Conservation (phyloP, 2,888 invertebrate species). For the Dioctria linearis region DNA sequence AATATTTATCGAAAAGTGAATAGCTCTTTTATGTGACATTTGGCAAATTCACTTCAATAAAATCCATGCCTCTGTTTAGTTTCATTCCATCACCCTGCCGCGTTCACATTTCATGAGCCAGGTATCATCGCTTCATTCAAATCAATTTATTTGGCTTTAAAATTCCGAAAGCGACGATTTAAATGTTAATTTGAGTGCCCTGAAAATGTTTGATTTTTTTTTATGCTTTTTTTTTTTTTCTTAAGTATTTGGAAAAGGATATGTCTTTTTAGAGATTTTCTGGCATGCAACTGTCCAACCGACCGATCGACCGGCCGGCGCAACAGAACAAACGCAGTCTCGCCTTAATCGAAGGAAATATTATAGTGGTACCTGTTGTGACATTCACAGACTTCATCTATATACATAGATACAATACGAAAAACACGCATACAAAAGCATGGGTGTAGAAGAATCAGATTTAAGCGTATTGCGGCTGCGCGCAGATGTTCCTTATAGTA, state of each 20-base stretch:
- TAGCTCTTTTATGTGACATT: conserved; percentile 39
- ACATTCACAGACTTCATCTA: conserved; percentile 9
- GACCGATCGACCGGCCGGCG: background rate
- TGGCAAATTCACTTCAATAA: conserved; percentile 36
- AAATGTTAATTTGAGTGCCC: conserved; percentile 40
- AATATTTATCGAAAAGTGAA: conserved; percentile 26
- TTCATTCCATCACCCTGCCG: background rate
- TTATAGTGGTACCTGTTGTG: conserved; percentile 1
- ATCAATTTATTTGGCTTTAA: conserved; percentile 35
- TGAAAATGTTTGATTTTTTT: background rate
- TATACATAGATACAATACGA: background rate
- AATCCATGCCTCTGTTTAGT: background rate
- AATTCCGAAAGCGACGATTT: conserved; percentile 37
- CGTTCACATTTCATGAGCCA: background rate
- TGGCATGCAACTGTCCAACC: conserved; percentile 26
- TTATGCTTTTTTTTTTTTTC: conserved; percentile 1
- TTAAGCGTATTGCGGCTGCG: conserved; percentile 45
- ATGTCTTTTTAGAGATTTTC: conserved; percentile 10
- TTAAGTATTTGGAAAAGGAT: conserved; percentile 8
- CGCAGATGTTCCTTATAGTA: conserved; percentile 17
- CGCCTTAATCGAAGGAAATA: too few species aligned
- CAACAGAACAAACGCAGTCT: background rate
- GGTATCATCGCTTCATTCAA: conserved; percentile 35
- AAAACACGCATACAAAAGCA: background rate
- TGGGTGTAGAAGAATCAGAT: conserved; percentile 15